Evolutionary conservation across 2,797 vertebrate species (phyloP), one percentile per base, ranked within the genome.

Genomic region (Labeo calbasu): DNA sequence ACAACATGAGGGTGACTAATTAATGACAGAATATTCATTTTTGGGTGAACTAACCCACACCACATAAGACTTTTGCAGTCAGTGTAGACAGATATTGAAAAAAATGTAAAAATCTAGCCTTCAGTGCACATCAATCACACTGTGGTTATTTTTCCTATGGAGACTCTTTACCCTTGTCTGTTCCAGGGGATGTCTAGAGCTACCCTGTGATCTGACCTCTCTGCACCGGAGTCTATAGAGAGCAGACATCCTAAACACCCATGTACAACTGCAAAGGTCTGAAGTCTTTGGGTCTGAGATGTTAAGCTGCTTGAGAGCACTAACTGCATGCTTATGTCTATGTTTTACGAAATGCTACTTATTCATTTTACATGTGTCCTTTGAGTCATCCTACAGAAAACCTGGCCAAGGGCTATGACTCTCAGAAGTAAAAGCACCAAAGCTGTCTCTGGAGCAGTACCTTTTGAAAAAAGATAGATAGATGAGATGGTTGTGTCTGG

Each of bases 341-440:
- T 48, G 46, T 76, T 77, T 77, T 66, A 79, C 5, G 0, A 69
- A 76, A 73, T 2, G 11, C 78, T 83, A 77, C 50, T 83, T 14
- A 59, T 82, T 79, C 48, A 85, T 87, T 80, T 79, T 72, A 43
- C 21, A 81, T 69, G 17, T 75, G 53, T 73, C 43, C 63, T 82
- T 32, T 57, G 23, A 72, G 70, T 28, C 50, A 79, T 72, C 55
- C 55, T 15, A 46, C 14, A 28, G n/a, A 11, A 46, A 46, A 63
- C 10, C 76, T 63, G 57, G 15, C 48, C 40, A 63, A 63, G 23
- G 23, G 59, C 23, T 63, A 28, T 63, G 13, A 63, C 25, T 63
- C 25, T 15, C 13, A 63, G 25, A 63, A 63, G 28, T 63, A 63
- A 28, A 63, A 63, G 59, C 6, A 61, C 12, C 13, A 25, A 61